Evolutionary conservation across 2,888 invertebrate genomes (phyloP).

Genomic region (Hydraecia micacea): DNA sequence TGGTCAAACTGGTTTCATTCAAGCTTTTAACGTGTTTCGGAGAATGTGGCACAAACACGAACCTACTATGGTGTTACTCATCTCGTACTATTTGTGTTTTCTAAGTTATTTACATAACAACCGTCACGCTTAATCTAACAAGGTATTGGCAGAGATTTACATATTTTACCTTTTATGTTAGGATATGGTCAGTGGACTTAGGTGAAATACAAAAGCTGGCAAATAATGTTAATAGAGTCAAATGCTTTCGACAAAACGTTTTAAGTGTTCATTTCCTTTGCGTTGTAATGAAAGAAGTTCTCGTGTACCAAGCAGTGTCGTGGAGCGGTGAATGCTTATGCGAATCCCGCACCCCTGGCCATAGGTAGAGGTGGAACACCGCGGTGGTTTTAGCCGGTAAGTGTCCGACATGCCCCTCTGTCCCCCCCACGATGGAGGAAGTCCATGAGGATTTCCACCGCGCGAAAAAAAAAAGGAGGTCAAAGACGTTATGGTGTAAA

Average conservation of each 20-base stretch:
- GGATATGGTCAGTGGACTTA: neutral
- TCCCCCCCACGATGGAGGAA: no score
- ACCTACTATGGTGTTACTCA: slow-evolving; percentile 53
- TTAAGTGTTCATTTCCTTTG: neutral
- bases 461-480: no score
- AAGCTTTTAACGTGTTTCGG: slow-evolving; percentile 57
- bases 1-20: slow-evolving; percentile 60
- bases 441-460: no score
- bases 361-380: no score
- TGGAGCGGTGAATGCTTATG: no score
- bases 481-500: neutral
- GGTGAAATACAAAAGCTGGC: neutral
- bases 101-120: slow-evolving; percentile 53
- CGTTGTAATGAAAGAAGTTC: neutral
- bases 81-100: slow-evolving; percentile 59
- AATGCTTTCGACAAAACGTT: neutral
- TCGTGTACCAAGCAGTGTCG: no score
- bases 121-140: slow-evolving; percentile 14
- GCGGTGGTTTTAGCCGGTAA: no score
- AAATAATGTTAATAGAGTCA: neutral
- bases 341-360: no score
- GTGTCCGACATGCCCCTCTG: no score
- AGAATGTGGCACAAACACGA: slow-evolving; percentile 59
- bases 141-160: slow-evolving; percentile 24
- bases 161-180: slow-evolving; percentile 1